phyloP scores from a whole-genome alignment of 2,888 invertebrate genomes.

The Kryphioiulus occultus region DNA sequence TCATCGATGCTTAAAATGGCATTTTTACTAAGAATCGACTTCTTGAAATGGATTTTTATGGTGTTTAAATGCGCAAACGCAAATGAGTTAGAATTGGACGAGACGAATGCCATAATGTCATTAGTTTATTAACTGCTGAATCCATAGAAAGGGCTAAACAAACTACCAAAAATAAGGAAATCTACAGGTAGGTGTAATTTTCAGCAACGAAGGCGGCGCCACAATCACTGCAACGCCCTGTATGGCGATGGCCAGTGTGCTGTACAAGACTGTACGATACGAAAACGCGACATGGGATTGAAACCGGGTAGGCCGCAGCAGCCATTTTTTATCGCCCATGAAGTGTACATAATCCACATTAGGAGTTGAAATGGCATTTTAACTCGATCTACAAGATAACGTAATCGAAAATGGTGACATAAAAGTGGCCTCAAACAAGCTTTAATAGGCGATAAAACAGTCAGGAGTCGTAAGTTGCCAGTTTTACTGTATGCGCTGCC shows the following conservation, averaged over 20 bases:
- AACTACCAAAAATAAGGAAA: too few species aligned
- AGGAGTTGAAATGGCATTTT: conserved; percentile 17
- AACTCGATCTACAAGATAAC: conserved; percentile 39
- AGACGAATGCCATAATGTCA: too few species aligned
- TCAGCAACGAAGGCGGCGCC: not conserved
- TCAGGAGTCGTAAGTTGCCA: conserved; percentile 28
- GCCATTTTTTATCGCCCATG: not conserved
- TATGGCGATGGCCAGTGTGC: not conserved
- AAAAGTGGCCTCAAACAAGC: conserved; percentile 41
- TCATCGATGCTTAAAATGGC: too few species aligned
- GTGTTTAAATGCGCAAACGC: too few species aligned
- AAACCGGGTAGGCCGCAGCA: not conserved
- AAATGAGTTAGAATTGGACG: too few species aligned
- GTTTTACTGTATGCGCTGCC: not conserved
- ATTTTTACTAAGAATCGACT: too few species aligned
- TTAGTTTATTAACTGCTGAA: too few species aligned
- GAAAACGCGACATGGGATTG: not conserved
- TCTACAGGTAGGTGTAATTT: too few species aligned
- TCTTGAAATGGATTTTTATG: too few species aligned
- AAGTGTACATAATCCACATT: conserved; percentile 23
- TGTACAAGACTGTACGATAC: not conserved
- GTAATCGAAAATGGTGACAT: conserved; percentile 44
- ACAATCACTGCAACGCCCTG: not conserved
- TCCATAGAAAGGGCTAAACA: too few species aligned
- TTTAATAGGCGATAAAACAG: conserved; percentile 44